These are phyloP conservation scores for Choristoneura fumiferana DNA, from an alignment of 1,140 invertebrate species.

Conservation along the genomic window DNA sequence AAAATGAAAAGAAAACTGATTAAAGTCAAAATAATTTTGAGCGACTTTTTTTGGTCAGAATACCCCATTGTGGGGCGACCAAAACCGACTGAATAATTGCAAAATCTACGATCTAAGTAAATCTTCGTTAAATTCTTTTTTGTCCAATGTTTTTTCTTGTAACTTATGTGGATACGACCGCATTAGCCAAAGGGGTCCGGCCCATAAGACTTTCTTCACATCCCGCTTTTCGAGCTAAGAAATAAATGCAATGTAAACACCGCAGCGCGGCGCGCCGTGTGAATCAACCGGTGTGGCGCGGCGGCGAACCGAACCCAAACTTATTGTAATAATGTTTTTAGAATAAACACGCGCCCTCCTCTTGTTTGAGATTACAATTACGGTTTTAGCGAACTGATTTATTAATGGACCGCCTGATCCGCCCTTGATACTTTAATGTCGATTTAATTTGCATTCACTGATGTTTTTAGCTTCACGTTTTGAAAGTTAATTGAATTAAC, in stretches of 20 bases:
- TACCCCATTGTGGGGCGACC: too few species aligned
- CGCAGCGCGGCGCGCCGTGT: slow-evolving; percentile 31
- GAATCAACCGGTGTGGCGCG: slow-evolving; percentile 35
- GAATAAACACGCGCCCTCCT: slow-evolving; percentile 66
- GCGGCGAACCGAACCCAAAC: slow-evolving; percentile 62
- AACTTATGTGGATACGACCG: too few species aligned
- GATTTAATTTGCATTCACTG: slow-evolving; percentile 66
- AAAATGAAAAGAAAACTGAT: too few species aligned
- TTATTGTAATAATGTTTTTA: slow-evolving; percentile 78
- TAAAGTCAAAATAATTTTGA: too few species aligned
- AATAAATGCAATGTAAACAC: slow-evolving; percentile 19
- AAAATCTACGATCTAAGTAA: too few species aligned
- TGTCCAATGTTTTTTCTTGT: too few species aligned
- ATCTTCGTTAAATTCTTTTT: too few species aligned
- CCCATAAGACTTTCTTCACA: slow-evolving; percentile 10
- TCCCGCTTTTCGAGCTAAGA: background rate
- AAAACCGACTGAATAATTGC: too few species aligned
- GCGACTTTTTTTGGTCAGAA: too few species aligned
- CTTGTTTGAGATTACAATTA: slow-evolving; percentile 78
- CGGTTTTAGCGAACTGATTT: slow-evolving; percentile 77
- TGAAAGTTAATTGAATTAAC: slow-evolving; percentile 18
- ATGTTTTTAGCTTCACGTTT: slow-evolving; percentile 21
- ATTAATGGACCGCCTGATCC: slow-evolving; percentile 76
- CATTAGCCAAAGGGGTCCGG: too few species aligned
- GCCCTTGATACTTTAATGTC: slow-evolving; percentile 74